Evolutionary conservation across 2,888 invertebrate species (phyloP), one percentile per base, ranked within the genome.

Genomic region (Trichacis sp.): DNA sequence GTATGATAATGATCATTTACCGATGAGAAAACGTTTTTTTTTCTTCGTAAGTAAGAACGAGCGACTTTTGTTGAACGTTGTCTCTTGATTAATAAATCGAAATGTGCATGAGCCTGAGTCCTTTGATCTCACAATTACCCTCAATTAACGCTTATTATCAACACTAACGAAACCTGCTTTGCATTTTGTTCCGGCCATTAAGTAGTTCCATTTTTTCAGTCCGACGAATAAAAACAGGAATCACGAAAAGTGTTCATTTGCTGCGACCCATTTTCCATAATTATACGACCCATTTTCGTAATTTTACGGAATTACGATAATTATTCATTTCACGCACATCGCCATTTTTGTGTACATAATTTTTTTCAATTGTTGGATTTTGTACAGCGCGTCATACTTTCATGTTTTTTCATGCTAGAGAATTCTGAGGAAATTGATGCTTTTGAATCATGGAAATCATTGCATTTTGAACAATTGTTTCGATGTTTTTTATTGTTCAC

Each of bases 71-170:
- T 83, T 83, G 80, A 77, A 82, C 78, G 75, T 81, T 83, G 77
- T 84, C 79, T 82, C 80, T 43, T 33, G n/a, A 33, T 33, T 33
- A 33, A 33, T 33, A 33, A 84, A 83, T 83, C 78, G 81, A 81
- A 83, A 83, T 84, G 83, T 84, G 84, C 84, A 84, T 84, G 84
- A 82, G 84, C 82, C 80, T 84, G 81, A 80, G 79, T 81, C 82
- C 81, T 81, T 79, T 80, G 78, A 78, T 80, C 78, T 71, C 72
- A 75, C 64, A 54, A 75, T 70, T 69, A 75, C 75, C 71, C 33
- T 3, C 69, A 48, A 55, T 68, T 58, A 68, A 64, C 38, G 65
- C 67, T 64, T 65, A 54, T 40, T 65, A 50, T 45, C 64, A 42
- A 55, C 67, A 66, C 66, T 49, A 56, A 68, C 62, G 56, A 64